These are phyloP conservation scores for Drosophila bunnanda DNA, from an alignment of 2,888 invertebrate species.

Conservation along the genomic window DNA sequence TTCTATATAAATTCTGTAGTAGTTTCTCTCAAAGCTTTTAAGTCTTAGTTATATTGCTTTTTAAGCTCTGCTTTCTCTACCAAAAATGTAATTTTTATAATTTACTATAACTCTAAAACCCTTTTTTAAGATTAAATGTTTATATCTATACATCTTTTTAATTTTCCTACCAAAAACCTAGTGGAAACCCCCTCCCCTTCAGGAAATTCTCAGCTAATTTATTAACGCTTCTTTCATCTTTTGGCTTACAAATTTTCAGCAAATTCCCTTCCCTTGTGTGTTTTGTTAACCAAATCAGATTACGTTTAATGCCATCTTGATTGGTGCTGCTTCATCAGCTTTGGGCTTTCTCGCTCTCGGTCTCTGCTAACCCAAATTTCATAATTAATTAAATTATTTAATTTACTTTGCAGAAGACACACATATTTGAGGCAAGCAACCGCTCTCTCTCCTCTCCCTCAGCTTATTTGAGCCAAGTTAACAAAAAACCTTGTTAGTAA, in stretches of 20 bases:
- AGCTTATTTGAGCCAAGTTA: constrained; percentile 36
- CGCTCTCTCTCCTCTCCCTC: neutral
- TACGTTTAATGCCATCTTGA: constrained; percentile 50
- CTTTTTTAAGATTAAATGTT: no score
- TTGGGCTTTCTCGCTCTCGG: neutral
- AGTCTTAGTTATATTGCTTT: neutral
- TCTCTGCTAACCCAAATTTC: constrained; percentile 62
- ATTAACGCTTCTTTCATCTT: constrained; percentile 43
- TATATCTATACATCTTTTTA: no score
- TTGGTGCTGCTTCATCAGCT: constrained; percentile 47
- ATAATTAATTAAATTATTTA: constrained; percentile 75
- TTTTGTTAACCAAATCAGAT: constrained; percentile 42
- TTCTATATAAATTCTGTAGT: neutral
- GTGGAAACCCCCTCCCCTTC: neutral
- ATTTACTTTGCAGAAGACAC: constrained; percentile 62
- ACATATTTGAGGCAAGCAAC: constrained; percentile 37
- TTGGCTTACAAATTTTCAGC: constrained; percentile 12
- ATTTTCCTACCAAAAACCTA: neutral
- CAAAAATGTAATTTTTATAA: neutral
- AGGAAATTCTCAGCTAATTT: constrained; percentile 22
- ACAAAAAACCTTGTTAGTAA: constrained; percentile 78
- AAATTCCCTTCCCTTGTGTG: constrained; percentile 32
- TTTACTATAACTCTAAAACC: neutral
- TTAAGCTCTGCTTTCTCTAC: neutral
- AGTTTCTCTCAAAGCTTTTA: neutral